Evolutionary conservation across 2,888 invertebrate species (phyloP), one percentile per base, ranked within the genome.

Genomic region (Parnassius mnemosyne): DNA sequence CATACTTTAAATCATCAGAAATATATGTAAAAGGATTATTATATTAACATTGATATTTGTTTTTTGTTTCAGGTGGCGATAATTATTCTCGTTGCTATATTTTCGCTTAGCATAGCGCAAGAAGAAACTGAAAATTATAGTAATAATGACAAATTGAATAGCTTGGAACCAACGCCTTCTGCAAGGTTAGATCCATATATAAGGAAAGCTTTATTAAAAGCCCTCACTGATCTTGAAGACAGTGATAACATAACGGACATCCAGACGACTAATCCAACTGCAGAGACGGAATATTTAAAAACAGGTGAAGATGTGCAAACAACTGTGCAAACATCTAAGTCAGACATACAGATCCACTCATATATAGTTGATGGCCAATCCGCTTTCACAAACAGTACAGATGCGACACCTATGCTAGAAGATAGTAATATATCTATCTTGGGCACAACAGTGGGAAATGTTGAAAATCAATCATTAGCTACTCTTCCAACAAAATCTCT

Each of bases 191-290:
- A 96, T 79, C 94, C 94, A 53, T 95, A 94, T 67, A 93, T 97
- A 44, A 92, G 96, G 13, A 94, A 94, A 81, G 96, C 96, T 1
- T 85, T 96, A 51, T 85, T 96, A 7, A 94, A 94, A 84, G 96
- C 96, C 11, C 89, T 97, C 5, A 94, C 94, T 57, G 95, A 96
- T 73, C 85, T 96, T 56, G 96, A 96, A 83, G 93, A 94, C 67
- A 94, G 93, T 67, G 84, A 79, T 20, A 80, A 76, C 57, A 64
- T 77, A 25, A 93, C 93, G 3, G 92, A 89, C 56, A 78, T 84
- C 16, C 92, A 92, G 20, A 77, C 75, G 0, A 77, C 75, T 3
- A 73, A 77, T 16, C 77, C 81, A 10, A 76, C 76, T 3, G 67
- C 72, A 10, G 87, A 87, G 56, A 84, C 92, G 0, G 92, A 93